Base-by-base conservation (phyloP, 2,888 invertebrate genomes). In the Microplitis manilae region DNA sequence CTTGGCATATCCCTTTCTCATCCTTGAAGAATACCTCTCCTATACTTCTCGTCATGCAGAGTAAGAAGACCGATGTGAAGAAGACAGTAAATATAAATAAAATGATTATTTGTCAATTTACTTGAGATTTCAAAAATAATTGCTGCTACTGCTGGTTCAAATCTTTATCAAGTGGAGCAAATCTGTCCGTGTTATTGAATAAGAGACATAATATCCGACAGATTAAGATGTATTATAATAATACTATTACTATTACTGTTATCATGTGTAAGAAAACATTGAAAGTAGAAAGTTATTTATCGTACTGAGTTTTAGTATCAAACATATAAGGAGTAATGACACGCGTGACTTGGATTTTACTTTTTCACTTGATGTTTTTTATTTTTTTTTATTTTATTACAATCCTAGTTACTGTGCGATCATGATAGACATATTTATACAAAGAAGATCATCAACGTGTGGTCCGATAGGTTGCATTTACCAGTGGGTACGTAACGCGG, bases 31-130 rank as follows among this genome's bases (percentile, higher is more conserved):
- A 62, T 62, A 62, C 69, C 75, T 69, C 68, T 75, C 69, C 68
- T 75, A 65, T 65, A 80, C 80, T 81, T 81, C 80, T 80, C 80
- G 80, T 81, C 80, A 81, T 80, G 81, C 81, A 80, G 80, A 74
- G 75, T 68, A 60, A 62, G 17, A 62, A 41, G 68, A 72, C 39
- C 64, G 76, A 76, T 20, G 67, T 38, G 67, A 64, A 68, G 71
- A 30, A 30, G 30, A 30, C 62, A 62, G 6, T 62, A n/a, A n/a
- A 62, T 62, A 62, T 62, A 15, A n/a, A 62, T 62, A 59, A 13
- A 62, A 17, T 62, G 17, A 62, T 62, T 6, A 62, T 41, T 38
- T 41, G 5, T 39, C 4, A 30, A 30, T 30, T 30, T 30, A 30
- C 30, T 30, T 30, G 30, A 30, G 30, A 30, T 30, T 30, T 30